phyloP scores from a whole-genome alignment of 92 coral and sea anemone genomes.

The Heteractis magnifica region DNA sequence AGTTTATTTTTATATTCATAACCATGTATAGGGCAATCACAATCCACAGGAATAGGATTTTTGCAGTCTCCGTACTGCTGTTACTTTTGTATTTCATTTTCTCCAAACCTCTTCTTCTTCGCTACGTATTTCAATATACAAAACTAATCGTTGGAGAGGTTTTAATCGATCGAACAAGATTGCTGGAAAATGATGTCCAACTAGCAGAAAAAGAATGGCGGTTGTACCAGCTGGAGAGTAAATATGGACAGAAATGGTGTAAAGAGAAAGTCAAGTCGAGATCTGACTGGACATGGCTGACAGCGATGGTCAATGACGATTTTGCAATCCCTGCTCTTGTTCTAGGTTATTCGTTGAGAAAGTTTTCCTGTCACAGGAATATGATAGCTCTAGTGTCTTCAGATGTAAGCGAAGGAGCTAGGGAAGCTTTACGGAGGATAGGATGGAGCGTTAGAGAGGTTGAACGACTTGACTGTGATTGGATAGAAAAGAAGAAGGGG shows the following conservation, averaged over 20 bases:
- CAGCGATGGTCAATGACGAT: constrained; percentile 73
- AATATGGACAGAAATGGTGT: constrained; percentile 61
- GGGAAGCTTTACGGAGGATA: constrained; percentile 60
- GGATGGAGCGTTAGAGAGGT: constrained; percentile 73
- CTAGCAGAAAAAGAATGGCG: constrained; percentile 68
- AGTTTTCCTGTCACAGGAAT: constrained; percentile 65
- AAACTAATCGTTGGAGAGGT: constrained; percentile 38
- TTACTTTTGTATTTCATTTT: constrained; percentile 7
- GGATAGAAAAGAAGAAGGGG: constrained; percentile 65
- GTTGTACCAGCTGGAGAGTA: constrained; percentile 54
- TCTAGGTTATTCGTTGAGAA: constrained; percentile 58
- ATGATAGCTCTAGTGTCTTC: constrained; percentile 81
- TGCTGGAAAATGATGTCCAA: constrained; percentile 46
- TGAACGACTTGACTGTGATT: constrained; percentile 83
- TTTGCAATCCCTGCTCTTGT: constrained; percentile 69
- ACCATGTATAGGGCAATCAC: background rate
- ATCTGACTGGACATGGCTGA: constrained; percentile 66
- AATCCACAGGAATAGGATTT: background rate
- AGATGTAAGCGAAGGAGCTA: constrained; percentile 54
- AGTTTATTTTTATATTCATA: background rate
- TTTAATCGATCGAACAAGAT: constrained; percentile 35
- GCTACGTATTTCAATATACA: constrained; percentile 34
- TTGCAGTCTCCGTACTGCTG: background rate
- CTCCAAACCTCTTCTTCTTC: constrained; percentile 43
- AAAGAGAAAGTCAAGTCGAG: constrained; percentile 36